Conservation (phyloP, 2,797 vertebrate genomes). For the Cercopithecus neglectus region DNA sequence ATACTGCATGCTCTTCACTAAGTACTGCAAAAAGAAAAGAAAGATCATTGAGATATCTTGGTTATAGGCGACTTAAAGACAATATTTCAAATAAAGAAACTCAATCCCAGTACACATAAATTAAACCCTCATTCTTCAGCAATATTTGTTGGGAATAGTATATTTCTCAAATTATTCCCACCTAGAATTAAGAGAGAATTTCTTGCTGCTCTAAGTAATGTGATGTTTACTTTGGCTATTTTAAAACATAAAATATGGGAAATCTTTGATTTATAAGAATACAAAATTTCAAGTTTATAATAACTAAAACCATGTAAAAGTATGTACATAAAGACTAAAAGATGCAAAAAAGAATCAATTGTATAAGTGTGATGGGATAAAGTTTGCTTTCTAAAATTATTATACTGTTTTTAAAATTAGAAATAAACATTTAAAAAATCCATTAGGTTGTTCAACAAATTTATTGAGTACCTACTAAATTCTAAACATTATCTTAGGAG, state of each 20-base stretch:
- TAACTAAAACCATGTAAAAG: not conserved
- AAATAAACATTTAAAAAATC: not conserved
- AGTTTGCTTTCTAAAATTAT: not conserved
- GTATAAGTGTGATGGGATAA: not conserved
- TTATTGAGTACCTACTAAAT: not conserved
- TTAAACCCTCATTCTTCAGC: slow-evolving; percentile 7
- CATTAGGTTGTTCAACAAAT: not conserved
- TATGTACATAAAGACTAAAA: not conserved
- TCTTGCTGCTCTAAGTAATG: slow-evolving; percentile 9
- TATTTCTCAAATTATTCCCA: not conserved
- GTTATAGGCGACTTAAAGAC: not conserved
- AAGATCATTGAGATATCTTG: not conserved
- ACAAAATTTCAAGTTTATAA: not conserved
- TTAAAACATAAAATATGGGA: not conserved
- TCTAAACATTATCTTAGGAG: not conserved
- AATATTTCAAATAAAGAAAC: not conserved
- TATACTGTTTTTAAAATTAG: not conserved
- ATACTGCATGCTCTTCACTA: not conserved
- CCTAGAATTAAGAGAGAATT: not conserved
- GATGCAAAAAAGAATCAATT: not conserved
- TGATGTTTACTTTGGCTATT: not conserved
- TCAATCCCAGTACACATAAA: not conserved
- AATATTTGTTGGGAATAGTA: not conserved
- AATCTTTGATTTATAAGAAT: not conserved
- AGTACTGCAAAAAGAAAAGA: not conserved